These are phyloP conservation scores for Habrosyne pyritoides DNA, from an alignment of 2,888 invertebrate species.

Conservation along the genomic window DNA sequence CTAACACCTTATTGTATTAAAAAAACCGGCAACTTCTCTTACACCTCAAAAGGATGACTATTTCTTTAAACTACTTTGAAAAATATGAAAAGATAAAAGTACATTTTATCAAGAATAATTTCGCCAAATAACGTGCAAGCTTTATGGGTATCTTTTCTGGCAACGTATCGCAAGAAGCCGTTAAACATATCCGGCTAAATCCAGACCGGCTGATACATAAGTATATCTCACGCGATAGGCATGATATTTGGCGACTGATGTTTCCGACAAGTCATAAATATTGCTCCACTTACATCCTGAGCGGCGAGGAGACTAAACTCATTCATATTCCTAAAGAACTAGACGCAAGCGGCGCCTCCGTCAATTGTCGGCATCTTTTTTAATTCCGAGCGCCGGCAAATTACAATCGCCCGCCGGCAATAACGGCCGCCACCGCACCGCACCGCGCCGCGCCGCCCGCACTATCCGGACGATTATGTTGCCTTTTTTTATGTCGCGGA, in stretches of 20 bases:
- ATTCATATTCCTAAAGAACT: conserved; percentile 10
- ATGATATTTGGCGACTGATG: conserved; percentile 1
- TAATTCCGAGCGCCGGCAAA: conserved; percentile 37
- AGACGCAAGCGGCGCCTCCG: conserved; percentile 36
- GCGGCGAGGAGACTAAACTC: conserved; percentile 1
- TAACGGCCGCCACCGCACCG: conserved; percentile 10
- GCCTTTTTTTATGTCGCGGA: conserved; percentile 14
- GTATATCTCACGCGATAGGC: neutral
- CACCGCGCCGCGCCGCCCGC: conserved; percentile 11
- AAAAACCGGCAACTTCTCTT: no score
- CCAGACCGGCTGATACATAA: neutral
- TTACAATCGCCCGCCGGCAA: conserved; percentile 20
- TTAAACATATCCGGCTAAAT: neutral
- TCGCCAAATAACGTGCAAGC: no score
- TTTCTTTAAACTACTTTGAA: no score
- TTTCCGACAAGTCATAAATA: neutral
- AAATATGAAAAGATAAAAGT: no score
- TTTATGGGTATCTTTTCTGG: neutral
- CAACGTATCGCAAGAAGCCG: neutral
- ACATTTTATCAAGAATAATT: no score
- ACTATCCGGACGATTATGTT: conserved; percentile 11
- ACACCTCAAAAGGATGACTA: no score
- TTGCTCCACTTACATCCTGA: conserved; percentile 3
- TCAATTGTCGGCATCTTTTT: conserved; percentile 53
- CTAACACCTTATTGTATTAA: no score